phyloP scores from a whole-genome alignment of 2,888 invertebrate genomes.

The Folsomia manolachei region DNA sequence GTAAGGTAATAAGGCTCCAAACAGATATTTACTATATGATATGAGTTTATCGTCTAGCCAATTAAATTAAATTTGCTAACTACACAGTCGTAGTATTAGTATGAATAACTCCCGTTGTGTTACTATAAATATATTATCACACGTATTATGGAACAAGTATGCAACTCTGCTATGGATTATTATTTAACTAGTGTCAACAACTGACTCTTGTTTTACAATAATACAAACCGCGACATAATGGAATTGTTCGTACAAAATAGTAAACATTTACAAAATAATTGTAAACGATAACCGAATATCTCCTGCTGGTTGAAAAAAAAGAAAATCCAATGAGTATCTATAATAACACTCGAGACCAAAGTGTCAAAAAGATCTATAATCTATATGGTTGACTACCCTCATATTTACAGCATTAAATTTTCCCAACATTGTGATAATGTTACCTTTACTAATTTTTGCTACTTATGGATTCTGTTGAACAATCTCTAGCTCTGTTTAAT shows the following conservation, averaged over 20 bases:
- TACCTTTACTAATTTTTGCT: constrained; percentile 5
- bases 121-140: not conserved
- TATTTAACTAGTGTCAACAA: not conserved
- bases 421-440: constrained; percentile 7
- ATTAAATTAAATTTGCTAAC: not conserved
- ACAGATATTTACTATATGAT: not conserved
- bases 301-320: not conserved
- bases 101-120: constrained; percentile 1
- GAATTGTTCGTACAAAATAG: constrained; percentile 11
- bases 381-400: not conserved
- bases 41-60: not conserved
- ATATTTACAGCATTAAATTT: constrained; percentile 6
- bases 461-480: not conserved
- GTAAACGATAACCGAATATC: not conserved
- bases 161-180: not conserved
- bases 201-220: constrained; percentile 9
- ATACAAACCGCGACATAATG: constrained; percentile 13
- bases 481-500: not conserved
- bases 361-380: not conserved
- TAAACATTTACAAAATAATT: constrained; percentile 1
- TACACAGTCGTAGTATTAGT: constrained; percentile 1
- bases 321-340: not conserved
- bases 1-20: not conserved
- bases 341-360: not conserved
- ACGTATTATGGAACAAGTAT: not conserved